Evolutionary conservation across 30 jellyfish, hydroid and myxozoan genomes (phyloP).

Genomic region (Aurelia aurita): DNA sequence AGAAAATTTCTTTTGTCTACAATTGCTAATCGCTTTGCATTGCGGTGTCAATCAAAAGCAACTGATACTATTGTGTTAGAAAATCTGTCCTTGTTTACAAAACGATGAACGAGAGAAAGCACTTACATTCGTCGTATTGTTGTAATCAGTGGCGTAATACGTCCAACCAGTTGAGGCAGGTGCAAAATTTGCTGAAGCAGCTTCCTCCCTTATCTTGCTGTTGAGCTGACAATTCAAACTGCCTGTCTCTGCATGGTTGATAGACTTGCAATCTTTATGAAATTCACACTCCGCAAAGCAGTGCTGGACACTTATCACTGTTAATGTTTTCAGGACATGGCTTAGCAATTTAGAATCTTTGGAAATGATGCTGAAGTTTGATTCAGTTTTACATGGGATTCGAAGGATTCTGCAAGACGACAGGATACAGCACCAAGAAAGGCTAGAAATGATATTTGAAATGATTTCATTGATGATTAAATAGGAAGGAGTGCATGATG

Average conservation of each 20-base stretch:
- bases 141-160: conserved; percentile 11
- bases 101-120: too few species aligned
- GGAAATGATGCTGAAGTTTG: conserved; percentile 1
- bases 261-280: background rate
- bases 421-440: too few species aligned
- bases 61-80: too few species aligned
- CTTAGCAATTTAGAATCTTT: background rate
- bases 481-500: too few species aligned
- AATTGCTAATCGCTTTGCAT: too few species aligned
- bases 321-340: background rate
- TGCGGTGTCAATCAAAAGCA: too few species aligned
- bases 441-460: too few species aligned
- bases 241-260: background rate
- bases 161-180: conserved; percentile 1
- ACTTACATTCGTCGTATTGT: too few species aligned
- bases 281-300: conserved; percentile 10
- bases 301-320: background rate
- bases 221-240: conserved; percentile 19
- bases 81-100: too few species aligned
- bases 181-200: background rate
- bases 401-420: conserved; percentile 17
- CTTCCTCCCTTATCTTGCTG: conserved; percentile 1
- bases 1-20: too few species aligned
- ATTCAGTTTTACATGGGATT: conserved; percentile 27
- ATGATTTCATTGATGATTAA: too few species aligned